These are phyloP conservation scores for Netelia melanura DNA, from an alignment of 2,888 invertebrate genomes.

Conservation along the genomic window DNA sequence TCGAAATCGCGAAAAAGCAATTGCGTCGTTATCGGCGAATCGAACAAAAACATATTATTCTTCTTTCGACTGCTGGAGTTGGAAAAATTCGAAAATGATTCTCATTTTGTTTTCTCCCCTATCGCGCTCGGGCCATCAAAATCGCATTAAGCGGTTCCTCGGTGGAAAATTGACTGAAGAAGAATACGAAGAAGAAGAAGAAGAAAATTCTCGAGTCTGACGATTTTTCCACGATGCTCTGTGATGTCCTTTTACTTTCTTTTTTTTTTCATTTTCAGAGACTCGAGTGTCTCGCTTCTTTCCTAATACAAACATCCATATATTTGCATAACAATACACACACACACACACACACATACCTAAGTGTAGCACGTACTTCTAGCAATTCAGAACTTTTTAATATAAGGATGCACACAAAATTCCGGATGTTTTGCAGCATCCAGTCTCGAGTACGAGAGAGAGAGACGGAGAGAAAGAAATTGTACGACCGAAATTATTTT, in stretches of 20 bases:
- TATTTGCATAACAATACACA: too few species aligned
- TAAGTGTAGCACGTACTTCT: not conserved
- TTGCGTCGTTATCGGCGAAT: not conserved
- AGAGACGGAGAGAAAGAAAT: not conserved
- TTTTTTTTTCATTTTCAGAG: not conserved
- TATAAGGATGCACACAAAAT: slow-evolving; percentile 59
- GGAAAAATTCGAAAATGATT: slow-evolving; percentile 53
- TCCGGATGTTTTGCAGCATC: slow-evolving; percentile 14
- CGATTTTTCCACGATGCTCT: not conserved
- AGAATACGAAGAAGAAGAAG: slow-evolving; percentile 1
- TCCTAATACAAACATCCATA: not conserved
- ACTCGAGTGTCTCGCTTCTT: not conserved
- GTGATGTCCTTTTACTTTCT: not conserved
- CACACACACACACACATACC: not conserved
- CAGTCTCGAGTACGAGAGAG: not conserved
- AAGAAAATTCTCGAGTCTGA: slow-evolving; percentile 13
- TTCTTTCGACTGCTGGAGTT: not conserved
- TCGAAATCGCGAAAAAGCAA: not conserved
- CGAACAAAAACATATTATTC: slow-evolving; percentile 2
- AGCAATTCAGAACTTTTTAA: slow-evolving; percentile 55
- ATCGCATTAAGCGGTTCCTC: slow-evolving; percentile 42
- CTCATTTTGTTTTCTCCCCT: not conserved
- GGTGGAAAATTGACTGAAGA: slow-evolving; percentile 30
- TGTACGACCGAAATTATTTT: not conserved
- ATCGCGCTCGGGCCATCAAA: not conserved